These are phyloP conservation scores for Cepaea hortensis DNA, from an alignment of 2,888 invertebrate genomes.

Conservation along the genomic window DNA sequence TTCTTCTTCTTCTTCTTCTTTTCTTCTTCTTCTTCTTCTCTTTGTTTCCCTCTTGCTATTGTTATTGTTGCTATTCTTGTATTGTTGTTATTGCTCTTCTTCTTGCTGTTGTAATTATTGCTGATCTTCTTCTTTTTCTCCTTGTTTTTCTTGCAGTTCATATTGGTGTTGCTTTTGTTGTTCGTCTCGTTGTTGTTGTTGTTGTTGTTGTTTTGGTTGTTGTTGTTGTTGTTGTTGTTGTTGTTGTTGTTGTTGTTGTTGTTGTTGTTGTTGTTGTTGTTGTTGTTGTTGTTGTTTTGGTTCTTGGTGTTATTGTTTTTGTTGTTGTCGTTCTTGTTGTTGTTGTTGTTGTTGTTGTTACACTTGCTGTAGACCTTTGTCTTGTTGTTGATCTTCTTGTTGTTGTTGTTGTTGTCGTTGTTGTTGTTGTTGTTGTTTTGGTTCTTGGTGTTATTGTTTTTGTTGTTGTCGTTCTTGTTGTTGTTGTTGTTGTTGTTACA, in stretches of 20 bases:
- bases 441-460: too few species aligned
- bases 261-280: background rate
- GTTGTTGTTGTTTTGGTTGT: background rate
- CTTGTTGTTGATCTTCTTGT: background rate
- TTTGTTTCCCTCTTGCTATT: background rate
- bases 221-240: background rate
- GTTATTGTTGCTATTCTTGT: background rate
- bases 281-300: background rate
- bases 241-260: background rate
- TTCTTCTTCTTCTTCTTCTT: background rate
- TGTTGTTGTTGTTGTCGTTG: background rate
- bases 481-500: background rate
- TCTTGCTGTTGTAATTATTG: background rate
- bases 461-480: too few species aligned
- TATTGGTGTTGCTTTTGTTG: background rate
- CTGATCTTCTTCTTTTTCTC: background rate
- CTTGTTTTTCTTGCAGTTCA: background rate
- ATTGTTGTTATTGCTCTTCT: background rate
- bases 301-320: background rate
- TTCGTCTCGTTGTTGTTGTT: too few species aligned
- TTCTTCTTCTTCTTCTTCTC: background rate
- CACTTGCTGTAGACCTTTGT: background rate
- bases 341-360: background rate
- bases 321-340: background rate
- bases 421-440: background rate